Evolutionary conservation across 2,888 invertebrate genomes (phyloP).

Genomic region (Pocota personata): DNA sequence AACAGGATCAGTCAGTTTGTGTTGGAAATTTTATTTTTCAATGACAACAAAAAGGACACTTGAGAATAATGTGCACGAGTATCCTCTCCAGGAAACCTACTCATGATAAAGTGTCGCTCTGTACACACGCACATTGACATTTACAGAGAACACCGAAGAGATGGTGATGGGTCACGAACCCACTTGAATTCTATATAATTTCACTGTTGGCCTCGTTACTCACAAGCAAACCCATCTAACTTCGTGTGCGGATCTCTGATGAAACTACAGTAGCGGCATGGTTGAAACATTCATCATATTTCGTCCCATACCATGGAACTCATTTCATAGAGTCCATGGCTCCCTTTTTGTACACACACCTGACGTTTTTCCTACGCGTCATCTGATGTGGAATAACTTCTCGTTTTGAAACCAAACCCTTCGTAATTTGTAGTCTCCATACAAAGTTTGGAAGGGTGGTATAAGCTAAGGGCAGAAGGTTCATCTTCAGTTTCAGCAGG

Average conservation of each 20-base stretch:
- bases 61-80: conserved; percentile 31
- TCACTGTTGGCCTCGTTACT: conserved; percentile 65
- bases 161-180: conserved; percentile 69
- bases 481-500: conserved; percentile 66
- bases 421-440: conserved; percentile 46
- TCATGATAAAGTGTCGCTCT: conserved; percentile 39
- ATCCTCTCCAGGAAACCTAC: conserved; percentile 2
- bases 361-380: conserved; percentile 67
- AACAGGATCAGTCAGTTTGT: conserved; percentile 16
- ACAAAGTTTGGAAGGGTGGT: not conserved
- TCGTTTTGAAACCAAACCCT: conserved; percentile 68
- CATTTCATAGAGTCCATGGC: conserved; percentile 7
- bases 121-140: not conserved
- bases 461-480: conserved; percentile 33
- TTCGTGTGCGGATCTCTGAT: conserved; percentile 43
- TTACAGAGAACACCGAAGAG: not conserved
- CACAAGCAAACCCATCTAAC: not conserved
- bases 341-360: conserved; percentile 49
- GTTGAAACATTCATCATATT: conserved; percentile 57
- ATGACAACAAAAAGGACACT: conserved; percentile 31
- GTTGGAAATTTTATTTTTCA: conserved; percentile 36
- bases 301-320: conserved; percentile 17
- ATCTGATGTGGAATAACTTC: conserved; percentile 62
- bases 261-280: not conserved
- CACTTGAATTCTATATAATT: conserved; percentile 74